Evolutionary conservation across 2,888 invertebrate genomes (phyloP).

Genomic region (Orchestes rusci): DNA sequence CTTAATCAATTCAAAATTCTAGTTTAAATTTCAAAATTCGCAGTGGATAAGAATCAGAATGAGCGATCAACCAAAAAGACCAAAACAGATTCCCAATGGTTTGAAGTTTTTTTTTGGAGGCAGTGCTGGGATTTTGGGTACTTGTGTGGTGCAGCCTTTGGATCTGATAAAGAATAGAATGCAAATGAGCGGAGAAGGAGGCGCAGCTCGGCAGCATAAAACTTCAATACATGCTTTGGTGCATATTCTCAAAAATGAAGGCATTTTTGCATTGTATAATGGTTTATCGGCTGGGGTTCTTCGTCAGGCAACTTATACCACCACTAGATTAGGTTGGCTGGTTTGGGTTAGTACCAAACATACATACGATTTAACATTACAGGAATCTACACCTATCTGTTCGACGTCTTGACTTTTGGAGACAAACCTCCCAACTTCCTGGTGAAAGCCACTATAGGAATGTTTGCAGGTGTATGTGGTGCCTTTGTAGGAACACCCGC

Average conservation of each 20-base stretch:
- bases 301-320: constrained; percentile 95
- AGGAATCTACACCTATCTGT: constrained; percentile 75
- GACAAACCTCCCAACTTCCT: constrained; percentile 73
- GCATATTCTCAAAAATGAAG: constrained; percentile 78
- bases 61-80: constrained; percentile 1
- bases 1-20: background rate
- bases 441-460: constrained; percentile 76
- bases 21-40: background rate
- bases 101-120: constrained; percentile 8
- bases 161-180: constrained; percentile 96
- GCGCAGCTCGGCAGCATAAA: constrained; percentile 55
- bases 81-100: constrained; percentile 8
- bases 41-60: background rate
- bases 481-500: constrained; percentile 91
- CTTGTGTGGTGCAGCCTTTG: constrained; percentile 87
- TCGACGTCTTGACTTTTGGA: constrained; percentile 55
- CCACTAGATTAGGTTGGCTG: constrained; percentile 75
- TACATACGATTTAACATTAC: constrained; percentile 1
- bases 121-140: constrained; percentile 53
- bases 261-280: constrained; percentile 75
- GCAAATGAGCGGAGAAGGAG: constrained; percentile 65
- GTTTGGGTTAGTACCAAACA: background rate
- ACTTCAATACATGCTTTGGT: constrained; percentile 74
- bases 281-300: constrained; percentile 81
- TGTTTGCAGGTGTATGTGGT: constrained; percentile 76